A percentile compares a stretch with the other conserved stretches of the same genome.
Conservation (phyloP, 23 tunicate species). For the Styela clava region DNA sequence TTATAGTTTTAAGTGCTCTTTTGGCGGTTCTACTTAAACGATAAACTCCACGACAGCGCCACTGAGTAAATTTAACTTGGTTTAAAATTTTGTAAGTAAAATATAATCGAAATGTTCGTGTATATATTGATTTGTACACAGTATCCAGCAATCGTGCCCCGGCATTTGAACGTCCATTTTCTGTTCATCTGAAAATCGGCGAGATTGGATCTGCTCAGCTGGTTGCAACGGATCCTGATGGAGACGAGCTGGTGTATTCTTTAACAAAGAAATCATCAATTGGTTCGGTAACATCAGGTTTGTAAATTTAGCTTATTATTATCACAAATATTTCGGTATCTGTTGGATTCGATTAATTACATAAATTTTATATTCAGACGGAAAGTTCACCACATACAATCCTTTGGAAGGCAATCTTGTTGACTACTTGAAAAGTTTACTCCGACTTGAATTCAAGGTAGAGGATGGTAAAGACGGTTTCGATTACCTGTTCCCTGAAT, state of each 20-base stretch:
- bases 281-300: conserved; percentile 22
- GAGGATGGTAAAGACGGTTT: conserved; percentile 47
- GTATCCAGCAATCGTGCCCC: conserved; percentile 33
- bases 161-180: conserved; percentile 27
- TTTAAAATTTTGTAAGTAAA: too few species aligned
- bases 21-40: too few species aligned
- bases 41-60: too few species aligned
- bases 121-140: too few species aligned
- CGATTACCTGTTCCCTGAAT: conserved; percentile 35
- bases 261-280: conserved; percentile 5
- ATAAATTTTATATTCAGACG: conserved; percentile 1
- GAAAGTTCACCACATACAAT: conserved; percentile 17
- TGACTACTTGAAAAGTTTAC: conserved; percentile 11
- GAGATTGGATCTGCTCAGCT: conserved; percentile 17
- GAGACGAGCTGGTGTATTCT: conserved; percentile 30
- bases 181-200: conserved; percentile 31
- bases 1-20: too few species aligned
- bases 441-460: conserved; percentile 48
- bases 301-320: not conserved
- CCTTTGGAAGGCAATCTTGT: not conserved
- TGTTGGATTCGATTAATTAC: too few species aligned
- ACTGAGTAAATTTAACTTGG: too few species aligned
- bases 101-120: too few species aligned
- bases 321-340: not conserved
- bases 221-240: conserved; percentile 53